These are phyloP conservation scores for Bubalus kerabau DNA, from an alignment of 2,113 vertebrate genomes.

Conservation along the genomic window DNA sequence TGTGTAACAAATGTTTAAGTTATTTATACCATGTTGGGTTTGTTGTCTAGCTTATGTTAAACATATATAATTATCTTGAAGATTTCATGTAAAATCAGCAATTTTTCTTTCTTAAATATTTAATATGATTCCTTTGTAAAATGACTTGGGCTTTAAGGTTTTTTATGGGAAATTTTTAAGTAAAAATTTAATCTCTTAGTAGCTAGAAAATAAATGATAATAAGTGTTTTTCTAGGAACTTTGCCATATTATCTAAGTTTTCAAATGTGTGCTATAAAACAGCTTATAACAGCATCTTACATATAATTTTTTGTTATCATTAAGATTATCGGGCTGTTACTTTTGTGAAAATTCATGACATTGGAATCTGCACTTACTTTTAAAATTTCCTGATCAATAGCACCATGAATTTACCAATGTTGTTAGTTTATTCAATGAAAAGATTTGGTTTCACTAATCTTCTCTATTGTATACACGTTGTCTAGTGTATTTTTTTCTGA, in stretches of 20 bases:
- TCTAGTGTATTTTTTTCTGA: not conserved
- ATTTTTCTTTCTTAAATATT: not conserved
- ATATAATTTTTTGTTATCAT: not conserved
- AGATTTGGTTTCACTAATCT: not conserved
- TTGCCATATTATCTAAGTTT: not conserved
- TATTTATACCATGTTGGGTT: not conserved
- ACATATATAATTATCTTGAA: not conserved
- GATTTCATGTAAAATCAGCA: not conserved
- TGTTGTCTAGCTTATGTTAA: not conserved
- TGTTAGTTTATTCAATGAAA: not conserved
- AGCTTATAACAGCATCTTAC: not conserved
- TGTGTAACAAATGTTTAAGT: not conserved
- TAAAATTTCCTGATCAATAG: not conserved
- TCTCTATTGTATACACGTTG: not conserved
- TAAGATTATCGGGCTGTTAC: not conserved
- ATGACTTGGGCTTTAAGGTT: not conserved
- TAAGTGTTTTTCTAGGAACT: not conserved
- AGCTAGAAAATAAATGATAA: not conserved
- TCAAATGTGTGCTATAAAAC: not conserved
- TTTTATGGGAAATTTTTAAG: not conserved
- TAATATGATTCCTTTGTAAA: not conserved
- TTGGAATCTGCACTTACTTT: not conserved
- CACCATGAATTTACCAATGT: not conserved
- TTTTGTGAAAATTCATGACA: not conserved
- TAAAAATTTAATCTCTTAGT: not conserved